phyloP scores from a whole-genome alignment of 1,140 invertebrate genomes.

The Camponotus vicinus region DNA sequence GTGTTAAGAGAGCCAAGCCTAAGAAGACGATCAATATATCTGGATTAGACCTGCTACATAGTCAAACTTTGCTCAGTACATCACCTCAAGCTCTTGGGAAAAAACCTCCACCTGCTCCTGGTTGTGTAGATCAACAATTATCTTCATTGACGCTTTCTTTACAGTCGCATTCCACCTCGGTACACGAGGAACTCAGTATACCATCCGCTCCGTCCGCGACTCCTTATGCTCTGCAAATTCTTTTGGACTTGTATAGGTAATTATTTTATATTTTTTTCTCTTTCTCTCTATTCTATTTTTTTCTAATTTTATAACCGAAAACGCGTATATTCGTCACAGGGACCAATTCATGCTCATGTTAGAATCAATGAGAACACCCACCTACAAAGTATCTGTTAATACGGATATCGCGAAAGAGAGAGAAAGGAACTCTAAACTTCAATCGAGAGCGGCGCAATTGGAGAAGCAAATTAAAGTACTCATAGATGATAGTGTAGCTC shows the following conservation, averaged over 20 bases:
- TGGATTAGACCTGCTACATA: constrained; percentile 95
- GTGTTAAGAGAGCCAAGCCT: constrained; percentile 87
- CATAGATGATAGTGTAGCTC: constrained; percentile 96
- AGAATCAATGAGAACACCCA: constrained; percentile 92
- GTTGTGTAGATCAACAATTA: constrained; percentile 95
- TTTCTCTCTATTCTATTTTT: neutral
- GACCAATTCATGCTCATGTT: constrained; percentile 94
- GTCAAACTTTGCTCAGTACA: constrained; percentile 95
- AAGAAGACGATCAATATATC: constrained; percentile 91
- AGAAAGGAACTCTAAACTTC: constrained; percentile 93
- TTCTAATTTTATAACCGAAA: neutral
- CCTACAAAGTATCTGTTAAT: constrained; percentile 91
- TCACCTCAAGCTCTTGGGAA: constrained; percentile 89
- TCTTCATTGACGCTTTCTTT: constrained; percentile 90
- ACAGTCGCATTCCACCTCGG: constrained; percentile 86
- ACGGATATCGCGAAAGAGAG: constrained; percentile 93
- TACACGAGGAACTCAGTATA: constrained; percentile 94
- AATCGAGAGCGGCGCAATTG: constrained; percentile 92
- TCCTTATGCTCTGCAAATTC: constrained; percentile 94
- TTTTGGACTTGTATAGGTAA: constrained; percentile 92
- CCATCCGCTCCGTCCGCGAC: constrained; percentile 91
- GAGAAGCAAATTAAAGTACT: constrained; percentile 96
- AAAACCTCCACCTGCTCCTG: constrained; percentile 93
- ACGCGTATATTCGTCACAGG: constrained; percentile 78
- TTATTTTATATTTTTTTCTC: neutral